Evolutionary conservation across 2,888 invertebrate genomes (phyloP).

Genomic region (Tipula confusa): DNA sequence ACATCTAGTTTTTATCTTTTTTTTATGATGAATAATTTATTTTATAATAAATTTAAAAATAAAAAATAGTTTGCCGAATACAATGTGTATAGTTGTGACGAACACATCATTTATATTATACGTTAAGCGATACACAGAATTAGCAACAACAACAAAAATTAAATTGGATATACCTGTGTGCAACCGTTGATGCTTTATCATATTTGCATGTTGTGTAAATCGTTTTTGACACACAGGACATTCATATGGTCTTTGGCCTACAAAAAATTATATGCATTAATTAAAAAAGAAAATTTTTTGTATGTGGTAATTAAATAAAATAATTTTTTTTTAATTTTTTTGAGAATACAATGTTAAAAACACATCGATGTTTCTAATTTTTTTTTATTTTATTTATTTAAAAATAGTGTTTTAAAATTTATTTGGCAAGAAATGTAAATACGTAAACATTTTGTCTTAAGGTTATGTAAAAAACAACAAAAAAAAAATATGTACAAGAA

Average conservation of each 20-base stretch:
- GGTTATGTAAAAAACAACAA: background rate
- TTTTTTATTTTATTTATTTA: background rate
- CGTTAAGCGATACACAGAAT: background rate
- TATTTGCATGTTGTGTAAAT: slow-evolving; percentile 35
- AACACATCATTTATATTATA: background rate
- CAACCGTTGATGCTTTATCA: slow-evolving; percentile 35
- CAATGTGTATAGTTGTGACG: background rate
- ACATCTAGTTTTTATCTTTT: too few species aligned
- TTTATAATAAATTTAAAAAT: background rate
- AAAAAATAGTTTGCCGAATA: slow-evolving; percentile 28
- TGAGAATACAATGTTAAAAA: background rate
- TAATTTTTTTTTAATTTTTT: background rate
- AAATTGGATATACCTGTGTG: slow-evolving; percentile 34
- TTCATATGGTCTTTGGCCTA: slow-evolving; percentile 35
- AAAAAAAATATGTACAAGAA: too few species aligned
- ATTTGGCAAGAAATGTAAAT: slow-evolving; percentile 15
- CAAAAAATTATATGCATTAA: slow-evolving; percentile 27
- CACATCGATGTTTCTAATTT: slow-evolving; percentile 5
- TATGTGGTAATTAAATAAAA: background rate
- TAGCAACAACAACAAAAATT: background rate
- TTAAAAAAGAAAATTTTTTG: slow-evolving; percentile 26
- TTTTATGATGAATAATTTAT: background rate
- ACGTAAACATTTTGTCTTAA: slow-evolving; percentile 8
- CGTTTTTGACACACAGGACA: slow-evolving; percentile 35
- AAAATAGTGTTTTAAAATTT: slow-evolving; percentile 4